Evolutionary conservation across 2,113 vertebrate species (phyloP), one percentile per base, ranked within the genome.

Genomic region (Pterophyllum scalare): DNA sequence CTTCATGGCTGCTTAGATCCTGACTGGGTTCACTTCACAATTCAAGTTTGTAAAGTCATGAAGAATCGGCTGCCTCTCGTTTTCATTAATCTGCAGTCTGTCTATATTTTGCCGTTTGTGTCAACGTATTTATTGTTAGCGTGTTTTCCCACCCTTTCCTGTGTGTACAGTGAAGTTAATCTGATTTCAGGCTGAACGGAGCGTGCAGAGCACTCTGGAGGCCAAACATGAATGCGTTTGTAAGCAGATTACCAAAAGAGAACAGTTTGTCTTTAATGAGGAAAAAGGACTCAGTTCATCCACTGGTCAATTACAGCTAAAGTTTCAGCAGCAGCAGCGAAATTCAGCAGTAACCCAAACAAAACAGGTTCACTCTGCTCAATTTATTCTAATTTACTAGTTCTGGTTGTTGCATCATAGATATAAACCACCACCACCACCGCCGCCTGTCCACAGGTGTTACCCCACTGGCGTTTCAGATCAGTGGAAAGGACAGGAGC

Each of bases 221-320:
- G 19, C 17, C 49, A 8, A 54, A 20, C 65, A 49, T 49, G 22
- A 67, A 46, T 28, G 0, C 24, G 49, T 11, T 15, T 28, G 43
- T 52, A 72, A n/a, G 26, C 43, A 72, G 26, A 13, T 72, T 52
- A 52, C 65, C 65, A 49, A 72, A 52, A 72, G 24, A 72, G 43
- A 72, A 72, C 43, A 8, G 65, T 2, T 70, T 28, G 24, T 52
- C 49, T 72, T 72, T 72, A 72, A 72, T 72, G 24, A 72, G 65
- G 24, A 11, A 1, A 70, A 52, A 3, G 7, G 65, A 72, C 28
- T 52, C 43, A 70, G 43, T 72, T 52, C 65, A 52, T 52, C 24
- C 28, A 49, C 20, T 72, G 65, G 43, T 52, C 65, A 52, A 52
- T 72, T 72, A 72, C 65, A 72, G 65, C 10, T 72, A 52, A 70